These are phyloP conservation scores for Heliconius hortense DNA, from an alignment of 2,888 invertebrate species.

Conservation along the genomic window DNA sequence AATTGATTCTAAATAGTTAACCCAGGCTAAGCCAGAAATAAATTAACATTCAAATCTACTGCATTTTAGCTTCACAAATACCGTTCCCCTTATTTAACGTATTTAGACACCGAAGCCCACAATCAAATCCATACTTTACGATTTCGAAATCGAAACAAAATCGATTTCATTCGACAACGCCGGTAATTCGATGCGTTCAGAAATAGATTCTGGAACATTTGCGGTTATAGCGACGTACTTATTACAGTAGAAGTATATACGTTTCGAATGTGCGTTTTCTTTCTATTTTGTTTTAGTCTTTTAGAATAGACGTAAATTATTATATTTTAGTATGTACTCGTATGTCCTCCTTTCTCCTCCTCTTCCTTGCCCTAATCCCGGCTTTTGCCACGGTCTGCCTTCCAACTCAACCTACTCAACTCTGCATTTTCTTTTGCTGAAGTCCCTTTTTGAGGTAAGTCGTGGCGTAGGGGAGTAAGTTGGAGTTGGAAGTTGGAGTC, in stretches of 20 bases:
- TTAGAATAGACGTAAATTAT: neutral
- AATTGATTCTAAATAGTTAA: no score
- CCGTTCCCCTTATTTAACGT: neutral
- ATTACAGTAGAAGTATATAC: neutral
- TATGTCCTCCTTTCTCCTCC: neutral
- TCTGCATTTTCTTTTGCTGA: no score
- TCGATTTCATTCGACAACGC: slow-evolving; percentile 18
- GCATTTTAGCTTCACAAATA: neutral
- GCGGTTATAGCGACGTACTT: slow-evolving; percentile 14
- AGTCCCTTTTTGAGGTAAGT: no score
- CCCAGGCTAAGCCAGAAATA: neutral
- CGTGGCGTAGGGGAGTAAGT: no score
- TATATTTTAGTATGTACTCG: neutral
- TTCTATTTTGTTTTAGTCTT: neutral
- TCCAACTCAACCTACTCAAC: no score
- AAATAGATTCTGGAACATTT: slow-evolving; percentile 25
- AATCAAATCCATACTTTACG: slow-evolving; percentile 19
- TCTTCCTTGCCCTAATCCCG: no score
- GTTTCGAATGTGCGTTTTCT: neutral
- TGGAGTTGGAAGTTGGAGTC: no score
- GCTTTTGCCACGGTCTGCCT: no score
- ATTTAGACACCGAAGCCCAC: neutral
- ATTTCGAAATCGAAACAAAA: slow-evolving; percentile 26
- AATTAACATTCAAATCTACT: neutral
- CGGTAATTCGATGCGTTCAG: slow-evolving; percentile 21